Evolutionary conservation across 2,113 vertebrate genomes (phyloP).

Genomic region (Monopterus albus): DNA sequence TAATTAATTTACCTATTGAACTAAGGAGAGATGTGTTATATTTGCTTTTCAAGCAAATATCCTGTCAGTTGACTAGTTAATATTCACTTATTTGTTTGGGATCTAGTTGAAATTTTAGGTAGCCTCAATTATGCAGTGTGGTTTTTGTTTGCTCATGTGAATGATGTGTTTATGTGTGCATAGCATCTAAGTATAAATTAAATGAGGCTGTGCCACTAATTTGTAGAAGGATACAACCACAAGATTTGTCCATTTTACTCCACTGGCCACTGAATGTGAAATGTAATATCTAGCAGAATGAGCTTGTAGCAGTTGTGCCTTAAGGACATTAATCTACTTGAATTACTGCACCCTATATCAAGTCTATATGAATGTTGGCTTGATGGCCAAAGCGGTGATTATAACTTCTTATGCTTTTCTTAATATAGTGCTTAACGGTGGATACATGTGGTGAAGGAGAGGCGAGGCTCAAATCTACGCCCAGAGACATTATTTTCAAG

Average conservation of each 20-base stretch:
- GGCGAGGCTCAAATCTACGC: not conserved
- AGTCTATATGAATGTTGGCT: conserved; percentile 14
- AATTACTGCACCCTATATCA: conserved; percentile 20
- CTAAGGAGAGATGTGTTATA: no score
- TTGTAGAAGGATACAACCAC: no score
- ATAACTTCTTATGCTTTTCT: conserved; percentile 5
- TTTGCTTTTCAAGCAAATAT: no score
- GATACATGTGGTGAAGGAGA: not conserved
- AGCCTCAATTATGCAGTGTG: not conserved
- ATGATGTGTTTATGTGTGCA: no score
- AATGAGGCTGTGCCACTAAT: no score
- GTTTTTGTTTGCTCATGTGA: no score
- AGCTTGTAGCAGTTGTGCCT: conserved; percentile 54
- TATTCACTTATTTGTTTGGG: not conserved
- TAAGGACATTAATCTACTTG: conserved; percentile 43
- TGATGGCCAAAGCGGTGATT: conserved; percentile 32
- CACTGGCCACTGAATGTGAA: no score
- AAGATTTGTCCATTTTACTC: no score
- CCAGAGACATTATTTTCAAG: not conserved
- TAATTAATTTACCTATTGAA: no score
- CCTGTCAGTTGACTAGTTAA: no score
- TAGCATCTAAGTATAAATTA: no score
- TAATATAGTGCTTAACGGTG: not conserved
- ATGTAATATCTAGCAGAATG: conserved; percentile 46
- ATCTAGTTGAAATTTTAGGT: not conserved